phyloP scores from a whole-genome alignment of 2,797 vertebrate genomes.

The Argentina silus region DNA sequence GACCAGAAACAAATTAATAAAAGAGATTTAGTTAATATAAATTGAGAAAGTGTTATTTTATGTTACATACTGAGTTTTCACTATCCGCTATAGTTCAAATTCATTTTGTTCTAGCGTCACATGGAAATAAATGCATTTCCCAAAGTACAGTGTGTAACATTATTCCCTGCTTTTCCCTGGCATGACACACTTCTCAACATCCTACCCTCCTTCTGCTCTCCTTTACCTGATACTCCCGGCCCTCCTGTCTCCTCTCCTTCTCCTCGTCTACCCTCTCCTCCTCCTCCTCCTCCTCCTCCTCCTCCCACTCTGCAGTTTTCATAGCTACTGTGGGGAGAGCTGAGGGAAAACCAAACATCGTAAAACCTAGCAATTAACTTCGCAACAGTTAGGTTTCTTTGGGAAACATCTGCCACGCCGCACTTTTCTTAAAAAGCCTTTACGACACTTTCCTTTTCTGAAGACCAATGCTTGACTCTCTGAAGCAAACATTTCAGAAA shows the following conservation, averaged over 20 bases:
- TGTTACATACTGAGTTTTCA: no score
- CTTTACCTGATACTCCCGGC: not conserved
- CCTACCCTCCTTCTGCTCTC: not conserved
- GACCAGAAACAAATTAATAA: not conserved
- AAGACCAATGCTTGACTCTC: no score
- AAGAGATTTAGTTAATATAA: not conserved
- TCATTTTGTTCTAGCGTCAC: no score
- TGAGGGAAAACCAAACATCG: constrained; percentile 26
- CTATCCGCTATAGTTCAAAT: no score
- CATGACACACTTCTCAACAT: no score
- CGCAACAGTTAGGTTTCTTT: constrained; percentile 32
- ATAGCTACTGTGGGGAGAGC: not conserved
- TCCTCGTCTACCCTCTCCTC: not conserved
- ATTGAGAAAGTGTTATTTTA: no score
- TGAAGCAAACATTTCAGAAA: not conserved
- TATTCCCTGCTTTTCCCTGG: no score
- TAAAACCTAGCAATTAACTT: constrained; percentile 37
- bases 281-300: not conserved
- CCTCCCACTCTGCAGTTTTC: not conserved
- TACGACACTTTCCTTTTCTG: no score
- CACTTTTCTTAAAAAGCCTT: not conserved
- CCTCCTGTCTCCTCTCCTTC: not conserved
- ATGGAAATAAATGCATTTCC: no score
- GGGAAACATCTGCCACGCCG: constrained; percentile 40
- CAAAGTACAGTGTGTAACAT: no score